These are phyloP conservation scores for Dissostichus mawsoni DNA, from an alignment of 2,113 vertebrate species.

Conservation along the genomic window DNA sequence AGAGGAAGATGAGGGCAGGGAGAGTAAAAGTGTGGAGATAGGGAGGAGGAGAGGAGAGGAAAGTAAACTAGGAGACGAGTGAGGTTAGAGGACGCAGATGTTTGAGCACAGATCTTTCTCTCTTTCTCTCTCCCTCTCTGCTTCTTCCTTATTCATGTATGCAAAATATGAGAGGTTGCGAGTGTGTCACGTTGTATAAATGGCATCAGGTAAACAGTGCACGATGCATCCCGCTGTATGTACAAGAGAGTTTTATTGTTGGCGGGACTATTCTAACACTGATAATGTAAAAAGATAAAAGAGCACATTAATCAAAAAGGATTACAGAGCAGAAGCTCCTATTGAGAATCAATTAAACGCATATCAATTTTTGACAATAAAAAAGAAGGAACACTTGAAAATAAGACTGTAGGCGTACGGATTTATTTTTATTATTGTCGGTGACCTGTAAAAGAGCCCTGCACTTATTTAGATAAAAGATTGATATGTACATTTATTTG, in stretches of 20 bases:
- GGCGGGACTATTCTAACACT: conserved; percentile 21
- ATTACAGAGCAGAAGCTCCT: conserved; percentile 48
- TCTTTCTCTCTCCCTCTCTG: conserved; percentile 36
- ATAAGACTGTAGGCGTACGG: conserved; percentile 57
- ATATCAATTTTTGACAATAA: conserved; percentile 67
- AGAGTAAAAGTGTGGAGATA: background rate
- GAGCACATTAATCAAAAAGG: conserved; percentile 49
- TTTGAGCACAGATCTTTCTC: conserved; percentile 15
- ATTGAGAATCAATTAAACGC: conserved; percentile 56
- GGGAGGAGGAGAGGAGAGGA: background rate
- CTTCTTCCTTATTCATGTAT: conserved; percentile 59
- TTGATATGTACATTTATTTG: conserved; percentile 71
- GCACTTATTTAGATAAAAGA: conserved; percentile 60
- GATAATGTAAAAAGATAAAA: conserved; percentile 1
- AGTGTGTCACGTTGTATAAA: conserved; percentile 56
- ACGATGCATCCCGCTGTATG: conserved; percentile 38
- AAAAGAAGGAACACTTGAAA: conserved; percentile 45
- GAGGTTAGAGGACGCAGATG: background rate
- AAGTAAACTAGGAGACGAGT: background rate
- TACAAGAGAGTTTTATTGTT: conserved; percentile 37
- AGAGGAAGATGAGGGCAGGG: conserved; percentile 4
- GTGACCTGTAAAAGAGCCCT: conserved; percentile 54
- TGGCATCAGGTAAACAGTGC: conserved; percentile 46
- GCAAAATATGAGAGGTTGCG: conserved; percentile 40
- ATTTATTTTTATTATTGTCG: conserved; percentile 70